Base-by-base conservation (phyloP, 2,797 vertebrate species). In the Chrosomus eos region DNA sequence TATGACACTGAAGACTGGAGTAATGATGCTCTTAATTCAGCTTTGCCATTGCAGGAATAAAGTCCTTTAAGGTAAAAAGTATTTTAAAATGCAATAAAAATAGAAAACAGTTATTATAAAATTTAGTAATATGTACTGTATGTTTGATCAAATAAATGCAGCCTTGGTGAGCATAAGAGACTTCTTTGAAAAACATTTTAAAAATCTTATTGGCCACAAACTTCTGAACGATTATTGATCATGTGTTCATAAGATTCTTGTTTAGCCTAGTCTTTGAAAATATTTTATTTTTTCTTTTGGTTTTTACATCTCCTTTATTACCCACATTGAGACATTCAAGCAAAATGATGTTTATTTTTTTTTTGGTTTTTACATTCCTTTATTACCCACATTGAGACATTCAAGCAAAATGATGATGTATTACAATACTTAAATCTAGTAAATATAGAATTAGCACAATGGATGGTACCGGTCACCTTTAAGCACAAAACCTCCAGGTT, bases 401-500 rank as follows among this genome's bases (percentile, higher is more conserved):
- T 48, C 19, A 51, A 31, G 18, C 18, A 51, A 73, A 45, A 26
- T 16, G 2, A 26, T 6, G 2, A 43, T 43, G 43, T 48, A 1
- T 64, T 21, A 45, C 3, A 64, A 31, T 26, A 33, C 68, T 11
- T 23, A 48, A 33, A 40, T 71, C 38, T 48, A 33, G 43, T 62
- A 21, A 19, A 60, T 16, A 43, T 13, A 73, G 11, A 81, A 31
- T 45, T 18, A 28, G 53, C 68, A 51, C 28, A 83, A 26, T 26
- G 58, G 16, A 66, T 2, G 14, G 31, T 43, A 36, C 31, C 7
- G 1, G 18, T 10, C 4, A 55, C 33, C 62, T 55, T 72, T 38
- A 78, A 76, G 36, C 62, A 28, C 78, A 73, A 80, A 75, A 73
- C 19, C 43, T 36, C 51, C 36, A 84, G 51, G 68, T 83, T 71